Evolutionary conservation across 1,140 invertebrate genomes (phyloP).

Genomic region (Drosophila pseudoananassae): DNA sequence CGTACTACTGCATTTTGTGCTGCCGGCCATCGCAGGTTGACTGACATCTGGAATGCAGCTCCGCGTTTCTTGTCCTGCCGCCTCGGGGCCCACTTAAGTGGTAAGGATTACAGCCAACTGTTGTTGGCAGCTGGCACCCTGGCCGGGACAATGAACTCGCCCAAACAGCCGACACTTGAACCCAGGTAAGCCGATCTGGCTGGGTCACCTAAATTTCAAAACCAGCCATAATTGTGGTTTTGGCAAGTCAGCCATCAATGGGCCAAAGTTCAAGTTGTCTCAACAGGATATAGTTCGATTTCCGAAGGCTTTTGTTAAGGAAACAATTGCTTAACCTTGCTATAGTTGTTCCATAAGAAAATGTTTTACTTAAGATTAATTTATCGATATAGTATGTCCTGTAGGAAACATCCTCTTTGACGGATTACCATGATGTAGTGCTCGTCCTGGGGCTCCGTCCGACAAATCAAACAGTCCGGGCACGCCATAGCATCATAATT

Average conservation of each 20-base stretch:
- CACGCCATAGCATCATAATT: slow-evolving; percentile 56
- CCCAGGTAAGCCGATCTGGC: slow-evolving; percentile 32
- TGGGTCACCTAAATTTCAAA: slow-evolving; percentile 1
- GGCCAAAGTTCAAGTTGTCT: not conserved
- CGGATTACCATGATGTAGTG: slow-evolving; percentile 6
- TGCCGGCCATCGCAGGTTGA: slow-evolving; percentile 46
- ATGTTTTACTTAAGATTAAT: too few relatives aligned
- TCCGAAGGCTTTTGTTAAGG: too few relatives aligned
- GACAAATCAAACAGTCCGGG: slow-evolving; percentile 47
- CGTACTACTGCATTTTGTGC: slow-evolving; percentile 1
- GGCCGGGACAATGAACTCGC: slow-evolving; percentile 44
- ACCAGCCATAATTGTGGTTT: not conserved
- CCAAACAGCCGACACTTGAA: slow-evolving; percentile 15
- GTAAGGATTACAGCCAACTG: slow-evolving; percentile 43
- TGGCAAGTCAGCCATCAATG: not conserved
- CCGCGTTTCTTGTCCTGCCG: slow-evolving; percentile 28
- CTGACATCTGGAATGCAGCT: slow-evolving; percentile 54
- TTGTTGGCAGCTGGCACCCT: slow-evolving; percentile 33
- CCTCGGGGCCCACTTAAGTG: slow-evolving; percentile 42
- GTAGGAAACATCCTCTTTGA: not conserved
- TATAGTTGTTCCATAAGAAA: too few relatives aligned
- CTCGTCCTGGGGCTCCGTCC: not conserved
- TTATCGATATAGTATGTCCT: not conserved
- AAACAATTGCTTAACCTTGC: too few relatives aligned
- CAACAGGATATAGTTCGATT: not conserved